Evolutionary conservation across 2,113 vertebrate genomes (phyloP).

Genomic region (Brienomyrus longianalis): DNA sequence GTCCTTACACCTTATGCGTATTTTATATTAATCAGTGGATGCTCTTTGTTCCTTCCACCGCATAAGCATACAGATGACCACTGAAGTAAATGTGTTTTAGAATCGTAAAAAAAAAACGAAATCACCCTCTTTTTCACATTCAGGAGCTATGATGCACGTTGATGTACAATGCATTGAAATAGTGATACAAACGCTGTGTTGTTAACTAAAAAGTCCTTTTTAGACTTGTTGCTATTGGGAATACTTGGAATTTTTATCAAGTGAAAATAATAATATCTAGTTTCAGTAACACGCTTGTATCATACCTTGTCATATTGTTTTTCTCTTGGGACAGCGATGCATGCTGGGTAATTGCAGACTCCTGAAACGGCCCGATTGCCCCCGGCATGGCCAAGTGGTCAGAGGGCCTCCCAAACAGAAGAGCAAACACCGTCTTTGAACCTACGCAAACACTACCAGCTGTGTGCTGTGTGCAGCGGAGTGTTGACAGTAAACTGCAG

Average conservation of each 20-base stretch:
- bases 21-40: background rate
- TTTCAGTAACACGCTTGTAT: background rate
- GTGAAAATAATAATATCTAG: background rate
- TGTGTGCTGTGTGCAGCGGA: background rate
- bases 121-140: background rate
- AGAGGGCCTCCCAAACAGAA: background rate
- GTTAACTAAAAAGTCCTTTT: background rate
- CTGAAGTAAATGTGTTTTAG: background rate
- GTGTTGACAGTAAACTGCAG: slow-evolving; percentile 8
- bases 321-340: background rate
- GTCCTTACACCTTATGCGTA: background rate
- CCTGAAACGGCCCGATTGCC: background rate
- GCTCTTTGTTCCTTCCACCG: background rate
- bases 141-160: background rate
- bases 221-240: background rate
- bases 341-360: background rate
- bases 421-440: slow-evolving; percentile 5
- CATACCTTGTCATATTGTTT: background rate
- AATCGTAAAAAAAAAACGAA: background rate
- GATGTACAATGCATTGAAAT: background rate
- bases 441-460: slow-evolving; percentile 22
- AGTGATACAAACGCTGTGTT: background rate
- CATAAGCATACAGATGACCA: background rate
- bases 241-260: background rate
- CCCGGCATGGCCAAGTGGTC: background rate